These are phyloP conservation scores for Notothenia coriiceps DNA, from an alignment of 2,113 vertebrate species.

Conservation along the genomic window DNA sequence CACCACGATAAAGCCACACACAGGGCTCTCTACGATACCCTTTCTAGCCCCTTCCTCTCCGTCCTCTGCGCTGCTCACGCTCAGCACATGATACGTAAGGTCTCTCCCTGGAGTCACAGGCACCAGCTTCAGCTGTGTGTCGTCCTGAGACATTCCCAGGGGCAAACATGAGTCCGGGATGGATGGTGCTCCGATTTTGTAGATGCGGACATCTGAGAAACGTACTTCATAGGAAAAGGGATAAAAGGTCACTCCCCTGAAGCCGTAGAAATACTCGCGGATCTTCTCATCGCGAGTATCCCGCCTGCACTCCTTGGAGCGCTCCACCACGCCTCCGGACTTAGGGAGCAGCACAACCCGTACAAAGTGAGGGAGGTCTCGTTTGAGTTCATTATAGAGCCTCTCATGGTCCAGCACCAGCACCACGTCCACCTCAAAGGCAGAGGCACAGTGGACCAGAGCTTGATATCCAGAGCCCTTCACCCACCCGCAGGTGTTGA, in stretches of 20 bases:
- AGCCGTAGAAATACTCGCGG: constrained; percentile 97
- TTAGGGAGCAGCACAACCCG: constrained; percentile 95
- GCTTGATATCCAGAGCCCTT: constrained; percentile 98
- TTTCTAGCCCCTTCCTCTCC: constrained; percentile 84
- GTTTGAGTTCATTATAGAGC: constrained; percentile 96
- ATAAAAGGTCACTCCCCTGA: constrained; percentile 92
- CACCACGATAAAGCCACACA: constrained; percentile 97
- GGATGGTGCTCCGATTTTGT: constrained; percentile 96
- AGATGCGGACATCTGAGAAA: constrained; percentile 97
- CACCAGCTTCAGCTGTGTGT: constrained; percentile 97
- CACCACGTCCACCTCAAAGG: constrained; percentile 97
- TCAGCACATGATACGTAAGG: constrained; percentile 96
- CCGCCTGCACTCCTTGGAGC: constrained; percentile 95
- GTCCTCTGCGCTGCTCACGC: constrained; percentile 92
- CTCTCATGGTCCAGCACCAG: constrained; percentile 97
- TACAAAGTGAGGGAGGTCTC: constrained; percentile 97
- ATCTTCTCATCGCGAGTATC: constrained; percentile 94
- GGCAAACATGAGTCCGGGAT: constrained; percentile 98
- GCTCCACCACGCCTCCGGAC: constrained; percentile 94
- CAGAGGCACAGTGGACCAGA: constrained; percentile 94
- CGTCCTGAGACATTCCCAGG: constrained; percentile 97
- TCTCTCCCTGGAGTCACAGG: constrained; percentile 95
- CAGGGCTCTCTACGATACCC: constrained; percentile 89
- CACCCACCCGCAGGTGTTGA: constrained; percentile 99
- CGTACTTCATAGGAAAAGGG: constrained; percentile 97